Conservation (phyloP, 2,113 vertebrate species). For the Trichomycterus rosablanca region DNA sequence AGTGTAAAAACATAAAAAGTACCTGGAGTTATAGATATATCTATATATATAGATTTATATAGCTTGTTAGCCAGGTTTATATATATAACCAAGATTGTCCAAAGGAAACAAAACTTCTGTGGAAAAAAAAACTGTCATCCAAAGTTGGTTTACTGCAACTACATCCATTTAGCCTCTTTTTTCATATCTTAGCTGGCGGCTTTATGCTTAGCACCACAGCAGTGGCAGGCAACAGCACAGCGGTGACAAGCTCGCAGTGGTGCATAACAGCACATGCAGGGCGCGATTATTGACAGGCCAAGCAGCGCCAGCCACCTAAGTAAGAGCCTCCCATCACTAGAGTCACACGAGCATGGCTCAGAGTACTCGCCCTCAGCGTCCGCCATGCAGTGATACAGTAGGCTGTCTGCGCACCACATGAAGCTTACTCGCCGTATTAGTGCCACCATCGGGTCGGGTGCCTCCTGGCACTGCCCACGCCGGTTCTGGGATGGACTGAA, state of each 20-base stretch:
- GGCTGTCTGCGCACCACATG: conserved; percentile 95
- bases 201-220: conserved; percentile 94
- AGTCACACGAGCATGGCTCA: conserved; percentile 94
- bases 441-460: conserved; percentile 83
- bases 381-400: conserved; percentile 98
- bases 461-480: conserved; percentile 85
- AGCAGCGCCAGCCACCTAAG: conserved; percentile 91
- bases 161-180: too few species aligned
- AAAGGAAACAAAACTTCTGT: conserved; percentile 19
- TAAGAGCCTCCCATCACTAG: conserved; percentile 90
- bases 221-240: conserved; percentile 86
- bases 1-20: conserved; percentile 65
- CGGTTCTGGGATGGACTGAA: conserved; percentile 86
- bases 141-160: too few species aligned
- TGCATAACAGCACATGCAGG: conserved; percentile 98
- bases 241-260: conserved; percentile 89
- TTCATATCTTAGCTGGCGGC: conserved; percentile 76
- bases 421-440: conserved; percentile 93
- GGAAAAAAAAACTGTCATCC: conserved; percentile 15
- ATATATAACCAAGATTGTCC: conserved; percentile 32
- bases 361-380: conserved; percentile 95
- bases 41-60: conserved; percentile 51
- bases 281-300: conserved; percentile 87
- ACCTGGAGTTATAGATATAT: conserved; percentile 39
- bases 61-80: conserved; percentile 30